phyloP scores from a whole-genome alignment of 1,140 invertebrate genomes.

The Lordiphosa clarofinis region DNA sequence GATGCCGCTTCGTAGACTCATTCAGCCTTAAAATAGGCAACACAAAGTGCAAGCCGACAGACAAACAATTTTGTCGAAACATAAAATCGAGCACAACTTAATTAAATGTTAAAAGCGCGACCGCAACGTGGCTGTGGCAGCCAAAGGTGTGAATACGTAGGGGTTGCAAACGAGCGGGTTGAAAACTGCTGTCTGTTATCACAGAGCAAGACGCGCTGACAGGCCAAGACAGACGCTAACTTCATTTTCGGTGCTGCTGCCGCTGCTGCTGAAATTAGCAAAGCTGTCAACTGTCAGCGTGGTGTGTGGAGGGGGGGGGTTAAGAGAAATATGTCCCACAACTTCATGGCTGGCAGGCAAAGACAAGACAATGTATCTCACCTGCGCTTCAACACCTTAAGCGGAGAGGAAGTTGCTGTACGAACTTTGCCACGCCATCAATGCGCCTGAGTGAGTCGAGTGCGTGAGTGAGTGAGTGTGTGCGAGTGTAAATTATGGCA shows the following conservation, averaged over 20 bases:
- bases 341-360: conserved; percentile 36
- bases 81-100: conserved; percentile 74
- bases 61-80: conserved; percentile 69
- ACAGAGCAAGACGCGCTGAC: conserved; percentile 43
- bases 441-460: conserved; percentile 7
- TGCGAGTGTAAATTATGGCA: conserved; percentile 63
- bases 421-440: conserved; percentile 35
- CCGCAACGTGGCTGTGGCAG: conserved; percentile 46
- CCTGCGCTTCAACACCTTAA: conserved; percentile 64
- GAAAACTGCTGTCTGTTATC: conserved; percentile 20
- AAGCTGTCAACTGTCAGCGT: conserved; percentile 71
- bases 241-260: conserved; percentile 52
- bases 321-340: conserved; percentile 34
- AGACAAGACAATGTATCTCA: conserved; percentile 58
- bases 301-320: conserved; percentile 8
- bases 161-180: conserved; percentile 1
- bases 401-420: conserved; percentile 43
- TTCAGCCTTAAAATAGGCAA: conserved; percentile 21
- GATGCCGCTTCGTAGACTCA: conserved; percentile 23
- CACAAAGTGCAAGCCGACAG: conserved; percentile 32
- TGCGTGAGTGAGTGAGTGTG: conserved; percentile 22
- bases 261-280: too few species aligned
- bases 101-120: conserved; percentile 68
- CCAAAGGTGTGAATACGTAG: conserved; percentile 36
- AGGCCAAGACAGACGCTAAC: conserved; percentile 46